Conservation (phyloP, 2,113 vertebrate species). For the Ictidomys tridecemlineatus region DNA sequence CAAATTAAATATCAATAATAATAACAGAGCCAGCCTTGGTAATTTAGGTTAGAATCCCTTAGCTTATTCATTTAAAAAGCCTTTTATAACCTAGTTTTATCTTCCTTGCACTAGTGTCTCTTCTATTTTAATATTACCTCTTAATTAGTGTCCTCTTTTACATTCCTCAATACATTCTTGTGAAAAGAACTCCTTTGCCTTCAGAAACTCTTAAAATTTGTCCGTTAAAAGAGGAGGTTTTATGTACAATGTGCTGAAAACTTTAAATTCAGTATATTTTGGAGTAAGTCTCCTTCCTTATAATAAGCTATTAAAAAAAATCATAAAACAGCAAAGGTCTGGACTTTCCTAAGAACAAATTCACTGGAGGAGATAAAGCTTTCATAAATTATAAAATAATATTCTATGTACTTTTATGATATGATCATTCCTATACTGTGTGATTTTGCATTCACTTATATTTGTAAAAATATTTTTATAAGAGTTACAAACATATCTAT, state of each 20-base stretch:
- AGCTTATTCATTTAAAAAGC: conserved; percentile 41
- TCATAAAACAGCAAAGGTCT: not conserved
- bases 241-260: not conserved
- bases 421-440: not conserved
- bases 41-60: conserved; percentile 45
- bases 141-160: conserved; percentile 75
- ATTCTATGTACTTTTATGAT: not conserved
- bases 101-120: conserved; percentile 59
- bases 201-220: not conserved
- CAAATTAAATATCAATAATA: conserved; percentile 49
- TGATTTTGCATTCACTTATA: conserved; percentile 28
- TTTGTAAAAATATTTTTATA: conserved; percentile 50
- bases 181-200: not conserved
- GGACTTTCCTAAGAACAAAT: not conserved
- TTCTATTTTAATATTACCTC: conserved; percentile 67
- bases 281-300: not conserved
- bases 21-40: conserved; percentile 34
- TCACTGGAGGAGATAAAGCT: not conserved
- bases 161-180: not conserved
- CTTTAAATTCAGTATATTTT: conserved; percentile 22
- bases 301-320: conserved; percentile 17
- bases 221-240: conserved; percentile 11
- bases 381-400: conserved; percentile 7
- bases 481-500: conserved; percentile 20
- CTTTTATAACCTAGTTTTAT: conserved; percentile 67